A percentile compares a stretch with the other conserved stretches of the same genome.
phyloP scores from a whole-genome alignment of 2,797 vertebrate species.

The Anas bernieri region DNA sequence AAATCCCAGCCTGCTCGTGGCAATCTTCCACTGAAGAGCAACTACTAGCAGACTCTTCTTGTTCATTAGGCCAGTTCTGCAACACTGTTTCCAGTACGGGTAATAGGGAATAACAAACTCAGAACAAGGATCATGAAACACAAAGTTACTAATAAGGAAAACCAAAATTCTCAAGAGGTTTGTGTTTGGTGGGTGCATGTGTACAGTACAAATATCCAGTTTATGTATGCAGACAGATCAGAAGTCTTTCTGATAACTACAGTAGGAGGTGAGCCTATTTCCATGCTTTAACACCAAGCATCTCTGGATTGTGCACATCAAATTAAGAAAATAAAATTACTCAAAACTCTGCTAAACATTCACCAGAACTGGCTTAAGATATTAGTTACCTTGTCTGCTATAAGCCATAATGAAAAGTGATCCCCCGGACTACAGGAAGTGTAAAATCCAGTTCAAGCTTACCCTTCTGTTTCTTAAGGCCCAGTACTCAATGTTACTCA shows the following conservation, averaged over 20 bases:
- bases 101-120: constrained; percentile 23
- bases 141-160: background rate
- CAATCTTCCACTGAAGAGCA: background rate
- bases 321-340: background rate
- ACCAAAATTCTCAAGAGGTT: background rate
- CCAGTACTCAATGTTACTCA: background rate
- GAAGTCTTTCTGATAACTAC: background rate
- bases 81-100: background rate
- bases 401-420: background rate
- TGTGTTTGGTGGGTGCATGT: background rate
- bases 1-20: background rate
- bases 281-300: background rate
- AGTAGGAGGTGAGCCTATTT: background rate
- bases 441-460: background rate
- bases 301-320: background rate
- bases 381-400: background rate
- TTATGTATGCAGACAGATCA: background rate
- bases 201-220: background rate
- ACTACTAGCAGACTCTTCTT: background rate
- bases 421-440: background rate
- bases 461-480: background rate
- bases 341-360: background rate
- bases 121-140: constrained; percentile 16
- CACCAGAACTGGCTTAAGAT: background rate
- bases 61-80: background rate